Conservation (phyloP, 2,113 vertebrate species). For the mouse (Mus musculus) region GRCm39 chrX:42246001-42246500, state of each 20-base stretch:
- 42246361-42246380: conserved; percentile 44
- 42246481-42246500: conserved; percentile 30
- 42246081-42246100: conserved; percentile 18
- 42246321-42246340: conserved; percentile 52
- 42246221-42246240: not conserved
- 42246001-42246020: not conserved
- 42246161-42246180: conserved; percentile 49
- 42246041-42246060: not conserved
- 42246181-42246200: conserved; percentile 4
- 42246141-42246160: conserved; percentile 49
- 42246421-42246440: conserved; percentile 42
- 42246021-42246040: not conserved
- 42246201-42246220: conserved; percentile 30
- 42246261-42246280: conserved; percentile 60
- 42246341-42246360: conserved; percentile 51
- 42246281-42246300: conserved; percentile 58
- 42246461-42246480: conserved; percentile 54
- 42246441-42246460: conserved; percentile 5
- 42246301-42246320: conserved; percentile 23
- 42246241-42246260: conserved; percentile 49
- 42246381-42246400: conserved; percentile 56
- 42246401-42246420: conserved; percentile 26
- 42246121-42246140: not conserved
- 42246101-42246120: conserved; percentile 16
- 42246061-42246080: conserved; percentile 21